Percentiles rank a stretch among this genome's conserved stretches.
phyloP scores from a whole-genome alignment of 2,113 vertebrate genomes.

The Hippocampus zosterae region DNA sequence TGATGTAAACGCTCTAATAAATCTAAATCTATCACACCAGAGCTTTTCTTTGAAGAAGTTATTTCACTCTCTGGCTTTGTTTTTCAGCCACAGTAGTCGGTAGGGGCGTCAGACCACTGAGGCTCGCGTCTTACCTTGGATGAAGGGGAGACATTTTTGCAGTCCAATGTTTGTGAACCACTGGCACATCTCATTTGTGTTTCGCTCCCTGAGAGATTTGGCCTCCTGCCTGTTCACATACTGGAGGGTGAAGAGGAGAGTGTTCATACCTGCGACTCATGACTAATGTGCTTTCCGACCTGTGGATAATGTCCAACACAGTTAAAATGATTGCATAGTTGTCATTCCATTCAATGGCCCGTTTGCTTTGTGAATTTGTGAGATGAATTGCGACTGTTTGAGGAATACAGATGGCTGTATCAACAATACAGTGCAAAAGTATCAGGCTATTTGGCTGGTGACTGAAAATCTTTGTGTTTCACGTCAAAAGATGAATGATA shows the following conservation, averaged over 20 bases:
- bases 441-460: not conserved
- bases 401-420: not conserved
- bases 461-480: not conserved
- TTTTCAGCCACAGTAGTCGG: constrained; percentile 3
- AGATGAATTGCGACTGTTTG: not conserved
- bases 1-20: not conserved
- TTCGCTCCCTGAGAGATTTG: constrained; percentile 70
- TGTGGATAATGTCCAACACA: not conserved
- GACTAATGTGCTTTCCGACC: constrained; percentile 4
- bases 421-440: not conserved
- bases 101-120: constrained; percentile 20
- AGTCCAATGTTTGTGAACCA: constrained; percentile 70
- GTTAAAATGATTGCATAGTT: not conserved
- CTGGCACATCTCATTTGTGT: constrained; percentile 71
- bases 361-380: not conserved
- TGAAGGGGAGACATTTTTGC: constrained; percentile 68
- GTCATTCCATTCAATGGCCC: not conserved
- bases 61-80: constrained; percentile 4
- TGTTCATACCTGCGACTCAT: constrained; percentile 28
- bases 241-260: constrained; percentile 35
- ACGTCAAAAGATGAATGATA: not conserved
- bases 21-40: not conserved
- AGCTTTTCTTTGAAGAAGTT: not conserved
- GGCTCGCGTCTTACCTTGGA: constrained; percentile 61
- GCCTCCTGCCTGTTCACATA: constrained; percentile 42